Base-by-base conservation (phyloP, 2,113 vertebrate species). In the Xiphorhynchus elegans region DNA sequence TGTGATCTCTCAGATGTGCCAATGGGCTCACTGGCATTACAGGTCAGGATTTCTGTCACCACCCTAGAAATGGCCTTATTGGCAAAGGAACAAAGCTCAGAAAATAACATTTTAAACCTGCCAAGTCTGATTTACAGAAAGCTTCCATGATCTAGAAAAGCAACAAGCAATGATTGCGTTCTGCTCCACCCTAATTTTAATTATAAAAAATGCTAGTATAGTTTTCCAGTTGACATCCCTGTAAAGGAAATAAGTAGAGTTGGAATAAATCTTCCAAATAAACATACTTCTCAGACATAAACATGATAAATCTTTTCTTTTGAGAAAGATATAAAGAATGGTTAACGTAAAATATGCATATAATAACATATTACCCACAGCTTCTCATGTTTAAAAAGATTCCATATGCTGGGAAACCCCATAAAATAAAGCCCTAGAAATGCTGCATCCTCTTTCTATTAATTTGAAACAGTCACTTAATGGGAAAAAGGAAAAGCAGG, bases 371-470 rank as follows among this genome's bases (percentile, higher is more conserved):
- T 94, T 96, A 95, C 92, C 93, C 95, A 56, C 90, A 93, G 85
- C 95, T 95, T 96, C 95, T 97, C 90, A 93, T 96, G 89, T 97
- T 97, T 96, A 95, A 97, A 97, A 96, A 94, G 95, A 93, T 96
- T 96, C 96, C 96, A 95, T 96, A 94, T 96, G 95, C 73, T 90
- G 82, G 96, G 95, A 97, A 96, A 96, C 75, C 90, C 95, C 90
- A 90, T 95, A 96, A 96, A 97, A 95, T 92, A 94, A 94, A 96
- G 88, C 63, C 75, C 64, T 92, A 95, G 93, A 95, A 96, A 88
- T 67, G 87, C 90, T 96, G 95, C 95, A 97, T 96, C 95, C 96
- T 96, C 90, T 49, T 96, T 95, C 90, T 94, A 96, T 97, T 97
- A 96, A 96, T 95, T 93, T 96, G 79, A 95, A 97, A 96, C 96